These are phyloP conservation scores for Phrynocephalus vlangalii DNA, from an alignment of 2,797 vertebrate genomes.

Conservation along the genomic window DNA sequence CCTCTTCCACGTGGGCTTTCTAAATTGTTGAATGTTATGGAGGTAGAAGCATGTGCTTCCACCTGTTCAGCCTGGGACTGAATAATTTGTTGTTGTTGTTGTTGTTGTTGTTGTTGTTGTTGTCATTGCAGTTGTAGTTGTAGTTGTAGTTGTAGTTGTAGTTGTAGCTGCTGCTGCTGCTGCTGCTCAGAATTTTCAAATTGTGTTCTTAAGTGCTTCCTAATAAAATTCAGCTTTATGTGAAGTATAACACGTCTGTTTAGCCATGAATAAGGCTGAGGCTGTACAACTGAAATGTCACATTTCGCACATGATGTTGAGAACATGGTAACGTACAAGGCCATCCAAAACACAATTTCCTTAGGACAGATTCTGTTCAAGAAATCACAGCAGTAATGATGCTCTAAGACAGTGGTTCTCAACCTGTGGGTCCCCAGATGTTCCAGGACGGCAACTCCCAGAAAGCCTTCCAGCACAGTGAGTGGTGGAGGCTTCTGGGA, in stretches of 20 bases:
- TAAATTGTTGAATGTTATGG: not conserved
- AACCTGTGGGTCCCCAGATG: too few species aligned
- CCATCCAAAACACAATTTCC: not conserved
- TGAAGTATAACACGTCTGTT: not conserved
- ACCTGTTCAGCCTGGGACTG: not conserved
- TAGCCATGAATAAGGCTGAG: too few species aligned
- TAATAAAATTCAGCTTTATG: not conserved
- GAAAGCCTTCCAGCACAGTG: too few species aligned
- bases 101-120: too few species aligned
- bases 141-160: not conserved
- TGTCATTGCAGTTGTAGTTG: too few species aligned
- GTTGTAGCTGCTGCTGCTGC: not conserved
- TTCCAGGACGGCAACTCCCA: too few species aligned
- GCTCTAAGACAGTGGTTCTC: too few species aligned
- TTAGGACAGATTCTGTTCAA: slow-evolving; percentile 6
- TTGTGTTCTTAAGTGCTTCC: not conserved
- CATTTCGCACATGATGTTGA: not conserved
- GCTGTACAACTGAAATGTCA: not conserved
- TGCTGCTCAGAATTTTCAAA: not conserved
- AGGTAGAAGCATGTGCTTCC: not conserved
- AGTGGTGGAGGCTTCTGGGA: too few species aligned
- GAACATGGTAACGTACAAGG: not conserved
- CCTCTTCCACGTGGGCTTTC: not conserved
- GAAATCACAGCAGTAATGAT: not conserved
- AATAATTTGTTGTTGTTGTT: not conserved